Percentiles rank a stretch among this genome's conserved stretches.
Conservation (phyloP, 1,140 invertebrate genomes). For the Heliconius nattereri region DNA sequence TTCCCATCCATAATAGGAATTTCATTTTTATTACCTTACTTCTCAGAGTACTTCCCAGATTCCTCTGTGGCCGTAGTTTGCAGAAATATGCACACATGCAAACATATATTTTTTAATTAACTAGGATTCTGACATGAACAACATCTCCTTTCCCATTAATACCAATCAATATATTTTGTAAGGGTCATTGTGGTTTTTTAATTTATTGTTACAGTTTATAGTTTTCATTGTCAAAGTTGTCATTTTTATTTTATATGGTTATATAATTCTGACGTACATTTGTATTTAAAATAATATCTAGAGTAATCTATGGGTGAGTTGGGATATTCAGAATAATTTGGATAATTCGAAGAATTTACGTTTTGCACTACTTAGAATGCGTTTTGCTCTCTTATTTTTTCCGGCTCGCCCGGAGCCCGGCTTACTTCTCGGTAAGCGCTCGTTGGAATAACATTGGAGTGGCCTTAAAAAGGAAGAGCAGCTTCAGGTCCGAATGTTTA, state of each 20-base stretch:
- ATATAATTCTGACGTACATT: background rate
- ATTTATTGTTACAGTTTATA: background rate
- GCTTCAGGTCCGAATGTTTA: constrained; percentile 54
- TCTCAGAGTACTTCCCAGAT: background rate
- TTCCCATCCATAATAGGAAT: background rate
- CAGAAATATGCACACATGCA: background rate
- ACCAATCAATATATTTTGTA: background rate
- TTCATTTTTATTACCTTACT: background rate
- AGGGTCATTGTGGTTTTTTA: background rate
- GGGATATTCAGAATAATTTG: constrained; percentile 45
- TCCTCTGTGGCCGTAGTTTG: background rate
- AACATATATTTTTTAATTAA: background rate
- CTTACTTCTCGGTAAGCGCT: constrained; percentile 52
- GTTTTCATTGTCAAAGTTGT: background rate
- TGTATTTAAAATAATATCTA: background rate
- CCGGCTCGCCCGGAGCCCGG: constrained; percentile 32
- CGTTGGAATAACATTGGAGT: constrained; percentile 47
- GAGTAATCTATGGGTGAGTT: background rate
- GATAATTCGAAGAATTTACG: constrained; percentile 50
- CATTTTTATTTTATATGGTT: background rate
- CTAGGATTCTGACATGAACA: background rate
- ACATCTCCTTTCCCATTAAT: background rate
- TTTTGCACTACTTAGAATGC: constrained; percentile 59
- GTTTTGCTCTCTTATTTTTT: constrained; percentile 52
- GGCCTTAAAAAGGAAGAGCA: constrained; percentile 52